Percentiles rank a stretch among this genome's conserved stretches.
These are phyloP conservation scores for Oreochromis niloticus DNA, from an alignment of 2,113 vertebrate species.

Conservation along the genomic window DNA sequence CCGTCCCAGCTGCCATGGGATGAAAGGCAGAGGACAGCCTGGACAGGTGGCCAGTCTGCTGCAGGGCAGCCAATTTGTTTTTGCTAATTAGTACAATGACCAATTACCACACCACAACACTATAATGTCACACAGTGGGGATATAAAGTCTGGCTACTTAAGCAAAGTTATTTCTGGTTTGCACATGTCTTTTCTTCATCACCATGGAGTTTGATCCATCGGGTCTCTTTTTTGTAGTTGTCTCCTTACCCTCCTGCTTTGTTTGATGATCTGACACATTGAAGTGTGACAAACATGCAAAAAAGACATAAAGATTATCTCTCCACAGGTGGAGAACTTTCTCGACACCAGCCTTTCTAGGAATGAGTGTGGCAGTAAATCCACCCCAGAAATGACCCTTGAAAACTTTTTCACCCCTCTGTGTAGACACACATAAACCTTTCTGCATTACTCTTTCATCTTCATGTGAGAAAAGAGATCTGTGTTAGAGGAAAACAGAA, in stretches of 20 bases:
- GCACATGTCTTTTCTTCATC: neutral
- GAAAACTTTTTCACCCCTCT: neutral
- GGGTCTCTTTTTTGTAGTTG: neutral
- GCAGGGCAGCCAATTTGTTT: neutral
- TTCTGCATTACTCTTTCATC: neutral
- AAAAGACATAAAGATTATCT: neutral
- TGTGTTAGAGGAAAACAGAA: constrained; percentile 18
- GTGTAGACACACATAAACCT: neutral
- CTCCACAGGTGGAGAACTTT: neutral
- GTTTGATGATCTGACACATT: neutral
- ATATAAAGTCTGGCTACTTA: neutral
- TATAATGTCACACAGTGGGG: neutral
- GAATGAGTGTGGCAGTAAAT: neutral
- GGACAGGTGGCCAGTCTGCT: neutral
- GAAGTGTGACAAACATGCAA: neutral
- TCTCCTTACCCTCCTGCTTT: neutral
- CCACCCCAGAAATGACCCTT: neutral
- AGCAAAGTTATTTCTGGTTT: neutral
- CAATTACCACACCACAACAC: neutral
- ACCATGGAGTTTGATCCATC: neutral
- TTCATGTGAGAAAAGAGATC: constrained; percentile 19
- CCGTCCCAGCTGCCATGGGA: neutral
- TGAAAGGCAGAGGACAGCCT: neutral
- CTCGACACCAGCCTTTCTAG: neutral
- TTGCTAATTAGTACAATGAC: neutral